Conservation (phyloP, 2,797 vertebrate genomes). For the Chiroxiphia lanceolata region DNA sequence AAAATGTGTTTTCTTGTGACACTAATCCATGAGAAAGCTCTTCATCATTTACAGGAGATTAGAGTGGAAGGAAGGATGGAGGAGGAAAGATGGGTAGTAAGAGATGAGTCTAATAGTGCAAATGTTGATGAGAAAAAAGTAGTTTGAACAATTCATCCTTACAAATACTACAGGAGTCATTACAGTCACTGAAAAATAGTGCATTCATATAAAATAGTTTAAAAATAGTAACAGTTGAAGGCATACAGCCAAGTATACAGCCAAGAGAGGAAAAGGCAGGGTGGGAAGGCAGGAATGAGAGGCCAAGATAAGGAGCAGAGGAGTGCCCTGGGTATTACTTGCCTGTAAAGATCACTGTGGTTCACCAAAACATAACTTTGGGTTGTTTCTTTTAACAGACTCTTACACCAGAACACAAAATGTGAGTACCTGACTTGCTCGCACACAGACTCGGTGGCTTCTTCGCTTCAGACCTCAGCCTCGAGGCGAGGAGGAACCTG, state of each 20-base stretch:
- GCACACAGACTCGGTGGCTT: constrained; percentile 70
- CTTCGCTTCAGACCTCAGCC: constrained; percentile 80
- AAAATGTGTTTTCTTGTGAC: neutral
- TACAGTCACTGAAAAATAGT: neutral
- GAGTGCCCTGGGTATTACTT: neutral
- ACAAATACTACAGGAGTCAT: neutral
- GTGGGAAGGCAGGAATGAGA: neutral
- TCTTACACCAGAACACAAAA: neutral
- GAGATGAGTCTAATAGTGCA: neutral
- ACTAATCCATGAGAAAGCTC: neutral
- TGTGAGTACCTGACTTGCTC: constrained; percentile 81
- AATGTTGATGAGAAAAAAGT: neutral
- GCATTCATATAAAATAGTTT: neutral
- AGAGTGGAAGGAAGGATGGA: neutral
- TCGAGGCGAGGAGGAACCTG: constrained; percentile 85
- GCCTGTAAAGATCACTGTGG: neutral
- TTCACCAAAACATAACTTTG: neutral
- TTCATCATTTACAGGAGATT: neutral
- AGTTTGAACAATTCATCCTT: neutral
- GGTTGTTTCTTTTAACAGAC: neutral
- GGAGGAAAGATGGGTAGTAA: neutral
- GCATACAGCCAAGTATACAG: neutral
- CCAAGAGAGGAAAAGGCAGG: neutral
- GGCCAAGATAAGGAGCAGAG: neutral
- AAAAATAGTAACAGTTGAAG: neutral